Percentiles rank a stretch among this genome's conserved stretches.
Conservation (phyloP, 2,888 invertebrate genomes). For the Limnephilus auricula region DNA sequence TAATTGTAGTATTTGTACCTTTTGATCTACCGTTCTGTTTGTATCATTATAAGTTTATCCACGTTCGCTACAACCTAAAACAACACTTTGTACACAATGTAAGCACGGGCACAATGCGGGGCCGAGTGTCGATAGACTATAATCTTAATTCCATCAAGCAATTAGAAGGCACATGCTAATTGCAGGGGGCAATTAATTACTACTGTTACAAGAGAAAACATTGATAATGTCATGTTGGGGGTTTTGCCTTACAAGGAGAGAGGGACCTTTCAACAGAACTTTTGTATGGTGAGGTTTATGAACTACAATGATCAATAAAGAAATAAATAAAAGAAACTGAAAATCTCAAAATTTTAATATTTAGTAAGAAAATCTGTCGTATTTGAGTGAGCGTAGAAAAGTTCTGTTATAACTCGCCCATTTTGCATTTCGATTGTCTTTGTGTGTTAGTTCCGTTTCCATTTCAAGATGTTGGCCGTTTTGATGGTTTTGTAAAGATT, state of each 20-base stretch:
- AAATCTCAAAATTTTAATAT: too few species aligned
- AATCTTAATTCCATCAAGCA: conserved; percentile 11
- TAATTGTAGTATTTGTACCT: background rate
- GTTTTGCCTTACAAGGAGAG: background rate
- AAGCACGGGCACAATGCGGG: background rate
- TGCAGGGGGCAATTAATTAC: conserved; percentile 15
- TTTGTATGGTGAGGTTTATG: background rate
- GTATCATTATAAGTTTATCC: background rate
- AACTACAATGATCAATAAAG: too few species aligned
- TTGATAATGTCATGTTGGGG: background rate
- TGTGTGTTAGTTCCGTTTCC: too few species aligned
- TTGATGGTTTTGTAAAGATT: too few species aligned
- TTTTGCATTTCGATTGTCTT: too few species aligned
- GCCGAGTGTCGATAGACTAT: background rate
- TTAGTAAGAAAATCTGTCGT: too few species aligned
- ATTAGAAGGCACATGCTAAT: conserved; percentile 35
- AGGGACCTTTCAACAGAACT: background rate
- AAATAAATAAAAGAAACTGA: too few species aligned
- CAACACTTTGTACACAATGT: background rate
- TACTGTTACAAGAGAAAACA: background rate
- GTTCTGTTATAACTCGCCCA: too few species aligned
- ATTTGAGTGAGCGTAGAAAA: too few species aligned
- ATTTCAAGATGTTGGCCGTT: too few species aligned
- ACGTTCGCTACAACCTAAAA: background rate
- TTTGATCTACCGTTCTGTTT: background rate